Base-by-base conservation (phyloP, 2,113 vertebrate genomes). In the Salvator merianae region DNA sequence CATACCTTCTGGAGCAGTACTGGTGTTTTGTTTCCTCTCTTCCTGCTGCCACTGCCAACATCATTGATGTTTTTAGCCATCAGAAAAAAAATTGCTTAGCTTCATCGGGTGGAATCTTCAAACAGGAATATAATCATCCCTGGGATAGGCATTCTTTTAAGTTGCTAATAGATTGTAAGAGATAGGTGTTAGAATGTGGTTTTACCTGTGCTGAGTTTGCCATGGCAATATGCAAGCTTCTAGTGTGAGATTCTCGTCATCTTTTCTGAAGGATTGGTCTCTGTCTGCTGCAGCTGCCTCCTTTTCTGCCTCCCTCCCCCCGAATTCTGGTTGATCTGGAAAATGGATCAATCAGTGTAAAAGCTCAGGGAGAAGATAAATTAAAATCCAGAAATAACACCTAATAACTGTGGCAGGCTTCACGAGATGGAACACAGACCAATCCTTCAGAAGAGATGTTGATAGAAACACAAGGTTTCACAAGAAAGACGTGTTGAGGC, bases 321-420 rank as follows among this genome's bases (percentile, higher is more conserved):
- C 12, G 28, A 40, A 32, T 24, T 24, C 34, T 53, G 8, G 47
- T 53, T 9, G 10, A 13, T 59, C 55, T 20, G 18, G 20, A 59
- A 59, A 59, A 59, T 36, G 7, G 36, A 28, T 55, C 55, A 6
- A 8, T 0, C 20, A 0, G 0, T 0, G 14, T 0, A 43, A 72
- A 81, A 0, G 68, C 36, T 74, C 53, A 1, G 2, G 32, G 38
- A 63, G 28, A 14, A 43, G 14, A 5, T 30, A 47, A 55, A 2
- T 22, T 14, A 13, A 12, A 16, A 53, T 43, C 55, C 30, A 6
- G 28, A n/a, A 74, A 20, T 68, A 65, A 16, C 38, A 43, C 13
- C 13, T 59, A 34, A 50, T 80, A 71, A 16, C n/a, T n/a, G n/a
- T n/a, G n/a, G n/a, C 43, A 47, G 43, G 43, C 43, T 47, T 47